Evolutionary conservation across 2,113 vertebrate genomes (phyloP), one percentile per base, ranked within the genome.

Genomic region (Megaptera novaeangliae): DNA sequence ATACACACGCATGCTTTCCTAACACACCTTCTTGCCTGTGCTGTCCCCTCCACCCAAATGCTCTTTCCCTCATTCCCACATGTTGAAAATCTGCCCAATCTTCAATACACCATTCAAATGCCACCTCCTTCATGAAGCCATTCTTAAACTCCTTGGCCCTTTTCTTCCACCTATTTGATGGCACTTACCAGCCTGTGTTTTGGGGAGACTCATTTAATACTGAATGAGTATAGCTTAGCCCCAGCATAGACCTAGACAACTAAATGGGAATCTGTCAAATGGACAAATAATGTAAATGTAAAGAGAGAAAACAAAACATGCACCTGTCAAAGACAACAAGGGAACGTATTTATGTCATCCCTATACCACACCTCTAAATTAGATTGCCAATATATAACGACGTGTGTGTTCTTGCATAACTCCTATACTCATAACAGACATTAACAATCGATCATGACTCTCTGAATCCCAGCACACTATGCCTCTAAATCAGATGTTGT

Each of bases 231-330:
- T 3, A 12, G n/a, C 80, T 68, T 21, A 49, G 44, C 27, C 31
- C 25, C 57, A 46, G 34, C 29, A 49, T 31, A 63, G 91, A 84
- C 4, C 41, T 46, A 15, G 55, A 91, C 36, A 85, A 81, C 21
- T 14, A 93, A 93, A 74, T 9, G 57, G 36, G 29, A 55, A 63
- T 13, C 36, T 93, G 44, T 78, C 89, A 71, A 68, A 34, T 55
- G 61, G 57, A 44, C 29, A 90, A 84, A 88, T 46, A 63, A 44
- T 29, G 25, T 82, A 71, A 64, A 64, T 31, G 89, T 3, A n/a
- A 78, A n/a, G 59, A 92, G 55, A 69, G n/a, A 66, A 85, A 82
- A 84, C 59, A 83, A 84, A 85, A 36, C 41, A 74, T 8, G 46
- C 31, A 36, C 46, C 41, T 83, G 23, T 36, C 89, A 66, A 72